Evolutionary conservation across 2,888 invertebrate genomes (phyloP).

Genomic region (Lepas anatifera): DNA sequence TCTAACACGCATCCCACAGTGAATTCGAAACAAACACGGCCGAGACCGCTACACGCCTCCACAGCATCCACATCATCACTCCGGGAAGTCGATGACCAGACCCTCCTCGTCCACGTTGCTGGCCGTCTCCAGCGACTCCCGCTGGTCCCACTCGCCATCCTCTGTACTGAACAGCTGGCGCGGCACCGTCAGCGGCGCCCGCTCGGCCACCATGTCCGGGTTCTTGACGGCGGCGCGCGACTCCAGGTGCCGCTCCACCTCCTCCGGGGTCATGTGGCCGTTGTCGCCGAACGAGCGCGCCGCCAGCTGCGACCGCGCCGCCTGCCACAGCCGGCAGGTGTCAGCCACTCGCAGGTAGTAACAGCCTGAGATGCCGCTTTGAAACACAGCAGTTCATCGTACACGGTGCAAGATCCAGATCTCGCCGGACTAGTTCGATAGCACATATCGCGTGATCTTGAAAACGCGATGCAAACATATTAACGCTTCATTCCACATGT

Average conservation of each 20-base stretch:
- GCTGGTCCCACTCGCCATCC: conserved; percentile 16
- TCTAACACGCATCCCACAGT: too few species aligned
- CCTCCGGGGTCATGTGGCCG: conserved; percentile 81
- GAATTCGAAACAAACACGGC: too few species aligned
- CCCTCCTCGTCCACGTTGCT: not conserved
- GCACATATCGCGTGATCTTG: too few species aligned
- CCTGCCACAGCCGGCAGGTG: not conserved
- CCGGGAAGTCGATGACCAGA: conserved; percentile 1
- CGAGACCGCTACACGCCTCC: too few species aligned
- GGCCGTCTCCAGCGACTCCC: not conserved
- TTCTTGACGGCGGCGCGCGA: conserved; percentile 40
- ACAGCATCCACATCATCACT: too few species aligned
- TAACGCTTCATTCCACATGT: too few species aligned
- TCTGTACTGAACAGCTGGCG: conserved; percentile 92
- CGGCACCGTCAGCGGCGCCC: conserved; percentile 78
- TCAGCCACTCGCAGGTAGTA: too few species aligned
- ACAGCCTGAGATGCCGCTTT: too few species aligned
- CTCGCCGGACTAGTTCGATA: too few species aligned
- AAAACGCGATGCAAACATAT: too few species aligned
- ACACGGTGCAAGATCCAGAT: too few species aligned
- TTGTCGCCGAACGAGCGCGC: conserved; percentile 29
- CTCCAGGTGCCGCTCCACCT: conserved; percentile 78
- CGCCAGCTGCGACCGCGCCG: not conserved
- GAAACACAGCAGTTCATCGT: too few species aligned
- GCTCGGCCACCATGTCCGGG: conserved; percentile 39